Base-by-base conservation (phyloP, 2,113 vertebrate species). In the Corythornis madagascariensis region DNA sequence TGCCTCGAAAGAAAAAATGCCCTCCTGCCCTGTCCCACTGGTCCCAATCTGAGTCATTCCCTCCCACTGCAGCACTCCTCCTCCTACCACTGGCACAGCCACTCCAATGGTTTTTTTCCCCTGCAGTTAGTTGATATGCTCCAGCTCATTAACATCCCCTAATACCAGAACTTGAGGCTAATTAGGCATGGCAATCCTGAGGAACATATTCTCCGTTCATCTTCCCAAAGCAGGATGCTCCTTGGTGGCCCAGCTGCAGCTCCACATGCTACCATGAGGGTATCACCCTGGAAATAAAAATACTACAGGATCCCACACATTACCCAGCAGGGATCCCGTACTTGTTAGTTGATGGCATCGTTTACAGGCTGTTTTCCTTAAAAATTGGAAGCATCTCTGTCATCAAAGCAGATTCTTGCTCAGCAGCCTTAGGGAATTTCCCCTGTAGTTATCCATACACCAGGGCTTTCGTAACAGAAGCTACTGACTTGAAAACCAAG, bases 231-330 rank as follows among this genome's bases (percentile, higher is more conserved):
- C 95, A 93, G 94, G 96, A 95, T 94, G 94, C 94, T 96, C 93
- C 93, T 96, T 48, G 95, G 90, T 11, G 92, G 83, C 94, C 94
- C 96, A 97, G 96, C 95, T 97, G 91, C 85, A 96, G 80, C 97
- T 88, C 97, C 89, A 83, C 95, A 96, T 91, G 96, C 85, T 87
- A 94, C 89, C 93, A 67, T 50, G 91, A 94, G 95, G 95, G 91
- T 92, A 96, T 97, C 95, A 90, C 95, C 97, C 94, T 97, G 93
- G 92, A 95, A 97, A 95, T 95, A 97, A 97, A 97, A 97, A 97
- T 97, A 95, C 94, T 90, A 59, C 86, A 95, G 93, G 94, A 97
- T 95, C 94, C 95, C 93, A 96, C 94, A 96, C 88, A 95, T 91
- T 94, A 91, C 95, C 84, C 95, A 95, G 95, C 91, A 90, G 96